Percentiles rank a stretch among this genome's conserved stretches.
phyloP scores from a whole-genome alignment of 2,888 invertebrate genomes.

The Linhomoeus sp. region DNA sequence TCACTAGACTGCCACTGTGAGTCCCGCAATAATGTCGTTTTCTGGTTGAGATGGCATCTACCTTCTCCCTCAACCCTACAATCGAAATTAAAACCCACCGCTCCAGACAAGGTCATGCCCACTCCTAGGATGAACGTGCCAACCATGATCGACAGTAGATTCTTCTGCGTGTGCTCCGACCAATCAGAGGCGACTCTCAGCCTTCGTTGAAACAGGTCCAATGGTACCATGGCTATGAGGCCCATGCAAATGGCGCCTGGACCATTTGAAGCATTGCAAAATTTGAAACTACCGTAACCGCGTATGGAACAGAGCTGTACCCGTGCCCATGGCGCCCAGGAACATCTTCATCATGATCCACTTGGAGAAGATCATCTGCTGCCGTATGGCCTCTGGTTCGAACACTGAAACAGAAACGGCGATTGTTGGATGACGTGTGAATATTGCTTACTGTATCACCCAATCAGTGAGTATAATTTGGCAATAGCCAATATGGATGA shows the following conservation, averaged over 20 bases:
- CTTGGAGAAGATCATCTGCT: neutral
- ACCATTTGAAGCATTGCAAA: too few species aligned
- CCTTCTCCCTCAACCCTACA: too few species aligned
- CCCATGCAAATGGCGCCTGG: neutral
- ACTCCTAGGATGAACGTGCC: neutral
- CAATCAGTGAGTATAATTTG: too few species aligned
- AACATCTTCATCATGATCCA: conserved; percentile 3
- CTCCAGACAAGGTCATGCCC: neutral
- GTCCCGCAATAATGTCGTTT: too few species aligned
- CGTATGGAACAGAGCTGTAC: too few species aligned
- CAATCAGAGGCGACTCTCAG: too few species aligned
- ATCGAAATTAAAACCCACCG: neutral
- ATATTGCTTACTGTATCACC: too few species aligned
- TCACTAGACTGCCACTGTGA: too few species aligned
- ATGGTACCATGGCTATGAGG: neutral
- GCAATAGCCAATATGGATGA: too few species aligned
- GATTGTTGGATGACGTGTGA: neutral
- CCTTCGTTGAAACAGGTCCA: neutral
- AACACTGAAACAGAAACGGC: neutral
- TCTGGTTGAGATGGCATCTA: too few species aligned
- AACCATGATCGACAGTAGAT: neutral
- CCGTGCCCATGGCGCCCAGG: neutral
- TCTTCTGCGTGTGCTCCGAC: too few species aligned
- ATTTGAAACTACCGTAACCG: too few species aligned
- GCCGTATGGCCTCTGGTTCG: neutral